Base-by-base conservation (phyloP, 2,888 invertebrate genomes). In the Eupeodes luniger region DNA sequence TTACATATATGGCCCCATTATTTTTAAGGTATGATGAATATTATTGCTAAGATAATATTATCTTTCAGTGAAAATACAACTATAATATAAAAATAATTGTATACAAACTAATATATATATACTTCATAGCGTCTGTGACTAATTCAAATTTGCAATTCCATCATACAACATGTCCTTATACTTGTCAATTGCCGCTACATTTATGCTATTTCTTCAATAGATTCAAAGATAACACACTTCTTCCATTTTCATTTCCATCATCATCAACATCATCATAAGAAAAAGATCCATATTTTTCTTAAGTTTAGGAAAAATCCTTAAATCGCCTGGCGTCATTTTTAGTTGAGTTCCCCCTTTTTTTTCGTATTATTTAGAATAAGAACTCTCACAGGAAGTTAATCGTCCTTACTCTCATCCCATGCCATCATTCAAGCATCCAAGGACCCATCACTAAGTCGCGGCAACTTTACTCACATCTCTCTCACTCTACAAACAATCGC, bases 201-300 rank as follows among this genome's bases (percentile, higher is more conserved):
- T 72, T 19, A 34, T 53, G 19, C 49, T 27, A 19, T 40, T 7
- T 40, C 40, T 40, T 40, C 9, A 27, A 27, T 69, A 62, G 88
- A 88, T 84, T 61, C 57, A 84, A 87, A 84, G 87, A 87, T 87
- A 87, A 84, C 84, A 84, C 72, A 7, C 40, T 40, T 40, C 6
- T 40, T 40, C 40, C 40, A 40, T 40, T 40, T 9, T 5, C 40
- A 40, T 40, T 40, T 9, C 40, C 40, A 40, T 40, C 40, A 40
- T 40, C 40, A 40, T 40, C 40, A 40, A 40, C 40, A 40, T 40
- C 57, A 69, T 11, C 70, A 16, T 4, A 57, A 59, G 12, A 5
- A 57, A 53, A 55, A 62, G 67, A 44, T 67, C 53, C 53, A 47
- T 44, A 44, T 44, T 19, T 44, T 44, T 44, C 44, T 70, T 36